phyloP scores from a whole-genome alignment of 2,888 invertebrate genomes.

The Torymus auratus region DNA sequence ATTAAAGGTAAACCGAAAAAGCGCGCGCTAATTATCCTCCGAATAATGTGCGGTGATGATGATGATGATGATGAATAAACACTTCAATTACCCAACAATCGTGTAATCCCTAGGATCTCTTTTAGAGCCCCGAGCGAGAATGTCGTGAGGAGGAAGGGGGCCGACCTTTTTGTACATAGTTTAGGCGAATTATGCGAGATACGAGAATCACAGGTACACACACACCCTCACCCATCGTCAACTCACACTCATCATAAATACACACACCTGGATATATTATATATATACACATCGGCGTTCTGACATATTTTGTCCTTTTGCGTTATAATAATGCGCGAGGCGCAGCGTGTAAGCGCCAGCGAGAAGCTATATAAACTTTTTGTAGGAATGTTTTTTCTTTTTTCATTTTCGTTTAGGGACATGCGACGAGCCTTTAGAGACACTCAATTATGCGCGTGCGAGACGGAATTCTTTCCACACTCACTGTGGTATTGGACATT shows the following conservation, averaged over 20 bases:
- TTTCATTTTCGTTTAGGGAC: conserved; percentile 1
- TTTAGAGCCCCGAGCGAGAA: conserved; percentile 34
- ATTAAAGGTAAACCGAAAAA: conserved; percentile 37
- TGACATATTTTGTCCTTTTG: conserved; percentile 16
- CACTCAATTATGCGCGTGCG: conserved; percentile 2
- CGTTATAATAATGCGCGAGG: conserved; percentile 6
- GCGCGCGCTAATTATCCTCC: conserved; percentile 42
- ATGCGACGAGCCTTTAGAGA: conserved; percentile 29
- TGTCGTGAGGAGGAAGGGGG: conserved; percentile 13
- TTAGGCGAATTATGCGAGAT: conserved; percentile 55
- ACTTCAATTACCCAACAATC: conserved; percentile 51
- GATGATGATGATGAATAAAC: neutral
- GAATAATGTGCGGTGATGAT: conserved; percentile 28
- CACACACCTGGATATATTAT: too few species aligned
- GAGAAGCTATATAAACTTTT: conserved; percentile 33
- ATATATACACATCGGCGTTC: conserved; percentile 20
- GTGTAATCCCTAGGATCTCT: conserved; percentile 58
- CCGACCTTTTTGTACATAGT: conserved; percentile 56
- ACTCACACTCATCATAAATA: too few species aligned
- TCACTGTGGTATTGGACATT: conserved; percentile 36
- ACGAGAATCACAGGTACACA: conserved; percentile 42
- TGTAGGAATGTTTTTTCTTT: conserved; percentile 46
- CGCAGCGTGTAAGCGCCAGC: conserved; percentile 30
- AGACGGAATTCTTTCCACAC: conserved; percentile 30
- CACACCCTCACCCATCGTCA: neutral